Evolutionary conservation across 2,797 vertebrate genomes (phyloP), one percentile per base, ranked within the genome.

Genomic region (Melanogrammus aeglefinus): DNA sequence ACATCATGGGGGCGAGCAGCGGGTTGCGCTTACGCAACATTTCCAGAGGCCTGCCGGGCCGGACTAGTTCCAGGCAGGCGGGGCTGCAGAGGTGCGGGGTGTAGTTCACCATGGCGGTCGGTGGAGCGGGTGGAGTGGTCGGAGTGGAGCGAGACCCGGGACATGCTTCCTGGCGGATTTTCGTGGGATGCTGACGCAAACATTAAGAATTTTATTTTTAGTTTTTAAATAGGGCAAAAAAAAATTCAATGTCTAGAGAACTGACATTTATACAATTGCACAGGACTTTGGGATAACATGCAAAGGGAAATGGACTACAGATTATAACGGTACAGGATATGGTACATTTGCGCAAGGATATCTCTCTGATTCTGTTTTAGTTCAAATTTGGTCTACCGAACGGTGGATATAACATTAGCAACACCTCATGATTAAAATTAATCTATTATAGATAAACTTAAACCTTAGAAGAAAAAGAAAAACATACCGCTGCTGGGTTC

Each of bases 11-110:
- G 70, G 95, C 90, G 0, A 95, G 91, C 39, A 96, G 92, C 0
- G 96, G 96, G 89, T 97, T 96, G 27, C 89, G 87, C 84, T 94
- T 93, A n/a, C 90, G 92, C 86, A 95, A 92, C 57, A 76, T 91
- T 90, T 2, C 93, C 89, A 0, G 73, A 77, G n/a, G 80, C 78
- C 0, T 38, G 2, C 82, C 1, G 0, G 94, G 92, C 4, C 94
- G 87, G 6, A 94, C 66, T 0, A 91, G 92, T 0, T 93, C 88
- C 79, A 97, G 86, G 88, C 96, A 97, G 0, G 86, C 74, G 18
- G 88, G 90, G 87, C 90, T 94, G 87, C 96, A 97, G 57, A 91
- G 90, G 3, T 96, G 96, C 0, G 94, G 92, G 12, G 95, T 87
- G 83, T 95, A 96, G 89, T 94, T 94, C 8, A 94, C 44, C 33